These are phyloP conservation scores for Rhinichthys klamathensis DNA, from an alignment of 2,113 vertebrate genomes.

Conservation along the genomic window DNA sequence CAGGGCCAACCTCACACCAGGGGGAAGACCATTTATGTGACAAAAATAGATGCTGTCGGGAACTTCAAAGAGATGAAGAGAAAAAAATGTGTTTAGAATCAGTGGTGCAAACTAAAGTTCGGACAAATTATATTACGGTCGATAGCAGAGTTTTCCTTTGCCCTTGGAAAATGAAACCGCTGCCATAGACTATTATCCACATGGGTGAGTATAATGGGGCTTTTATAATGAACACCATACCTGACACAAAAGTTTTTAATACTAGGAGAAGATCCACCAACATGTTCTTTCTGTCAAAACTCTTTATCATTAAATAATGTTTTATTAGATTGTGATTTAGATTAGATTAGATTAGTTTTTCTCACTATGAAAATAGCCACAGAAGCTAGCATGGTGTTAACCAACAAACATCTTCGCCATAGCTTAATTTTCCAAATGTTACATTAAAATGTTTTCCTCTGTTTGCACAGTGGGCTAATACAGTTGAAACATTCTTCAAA, in stretches of 20 bases:
- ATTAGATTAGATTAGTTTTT: too few relatives aligned
- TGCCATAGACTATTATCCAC: conserved; percentile 39
- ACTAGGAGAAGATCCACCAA: too few relatives aligned
- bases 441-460: not conserved
- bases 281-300: too few relatives aligned
- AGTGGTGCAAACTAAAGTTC: conserved; percentile 27
- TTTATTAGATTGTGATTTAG: not conserved
- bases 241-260: not conserved
- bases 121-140: conserved; percentile 20
- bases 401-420: too few relatives aligned
- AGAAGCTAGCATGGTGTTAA: too few relatives aligned
- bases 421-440: not conserved
- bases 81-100: conserved; percentile 7
- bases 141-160: conserved; percentile 8
- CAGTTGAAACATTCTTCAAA: not conserved
- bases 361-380: too few relatives aligned
- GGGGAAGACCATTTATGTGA: conserved; percentile 7
- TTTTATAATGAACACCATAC: not conserved
- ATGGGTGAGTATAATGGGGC: conserved; percentile 33
- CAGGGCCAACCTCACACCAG: conserved; percentile 2
- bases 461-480: not conserved
- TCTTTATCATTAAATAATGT: not conserved
- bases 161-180: conserved; percentile 20
- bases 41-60: conserved; percentile 9
- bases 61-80: conserved; percentile 6